These are phyloP conservation scores for Forbesichthys agassizii DNA, from an alignment of 2,113 vertebrate genomes.

Conservation along the genomic window DNA sequence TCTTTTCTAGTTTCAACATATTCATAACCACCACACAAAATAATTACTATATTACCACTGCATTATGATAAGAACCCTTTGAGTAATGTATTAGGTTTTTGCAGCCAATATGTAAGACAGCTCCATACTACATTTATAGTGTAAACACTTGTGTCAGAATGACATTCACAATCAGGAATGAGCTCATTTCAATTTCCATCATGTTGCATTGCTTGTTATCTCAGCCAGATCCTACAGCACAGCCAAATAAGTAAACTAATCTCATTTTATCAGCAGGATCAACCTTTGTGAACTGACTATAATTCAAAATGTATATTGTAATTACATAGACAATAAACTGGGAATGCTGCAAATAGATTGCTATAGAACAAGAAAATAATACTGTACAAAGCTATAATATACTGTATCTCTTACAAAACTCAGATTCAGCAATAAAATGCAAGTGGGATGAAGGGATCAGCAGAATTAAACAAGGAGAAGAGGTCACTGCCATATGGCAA, in stretches of 20 bases:
- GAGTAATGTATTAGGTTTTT: neutral
- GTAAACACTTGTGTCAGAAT: conserved; percentile 30
- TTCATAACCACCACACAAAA: neutral
- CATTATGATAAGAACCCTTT: neutral
- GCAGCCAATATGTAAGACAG: conserved; percentile 31
- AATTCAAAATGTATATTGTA: neutral
- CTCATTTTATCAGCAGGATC: conserved; percentile 19
- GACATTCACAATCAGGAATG: conserved; percentile 58
- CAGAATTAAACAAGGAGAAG: neutral
- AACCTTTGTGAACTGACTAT: too few relatives aligned
- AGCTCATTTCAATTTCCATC: conserved; percentile 22
- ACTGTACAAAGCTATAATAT: neutral
- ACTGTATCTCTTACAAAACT: neutral
- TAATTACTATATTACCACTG: too few relatives aligned
- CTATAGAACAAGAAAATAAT: neutral
- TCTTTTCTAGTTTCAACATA: conserved; percentile 16
- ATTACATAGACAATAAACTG: neutral
- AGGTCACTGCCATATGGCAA: neutral
- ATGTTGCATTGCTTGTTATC: conserved; percentile 33
- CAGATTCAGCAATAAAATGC: neutral
- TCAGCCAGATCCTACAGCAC: conserved; percentile 12
- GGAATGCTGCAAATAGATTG: neutral
- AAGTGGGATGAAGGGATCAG: neutral
- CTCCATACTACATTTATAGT: conserved; percentile 8
- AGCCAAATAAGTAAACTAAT: neutral